Evolutionary conservation across 2,113 vertebrate species (phyloP).

Genomic region (Gobio gobio): DNA sequence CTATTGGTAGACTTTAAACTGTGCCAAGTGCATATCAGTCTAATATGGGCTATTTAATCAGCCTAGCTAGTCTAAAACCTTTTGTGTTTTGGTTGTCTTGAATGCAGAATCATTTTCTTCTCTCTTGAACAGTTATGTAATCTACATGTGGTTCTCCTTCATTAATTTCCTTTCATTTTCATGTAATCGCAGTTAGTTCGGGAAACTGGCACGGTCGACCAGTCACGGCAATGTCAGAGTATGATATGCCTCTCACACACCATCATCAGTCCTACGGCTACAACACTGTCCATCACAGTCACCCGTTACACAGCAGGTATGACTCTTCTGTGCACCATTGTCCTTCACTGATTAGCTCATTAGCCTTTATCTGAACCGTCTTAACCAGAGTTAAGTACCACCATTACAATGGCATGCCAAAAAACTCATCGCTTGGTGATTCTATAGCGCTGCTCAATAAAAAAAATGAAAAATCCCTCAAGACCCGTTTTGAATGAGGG

Average conservation of each 20-base stretch:
- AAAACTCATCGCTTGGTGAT: neutral
- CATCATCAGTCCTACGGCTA: slow-evolving; percentile 84
- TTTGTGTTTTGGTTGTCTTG: neutral
- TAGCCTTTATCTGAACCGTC: slow-evolving; percentile 66
- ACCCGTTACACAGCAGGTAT: slow-evolving; percentile 88
- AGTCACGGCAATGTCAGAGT: slow-evolving; percentile 78
- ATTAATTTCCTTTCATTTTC: slow-evolving; percentile 56
- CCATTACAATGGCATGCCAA: neutral
- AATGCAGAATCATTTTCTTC: neutral
- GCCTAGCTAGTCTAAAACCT: neutral
- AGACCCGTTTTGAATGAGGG: neutral
- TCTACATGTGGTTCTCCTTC: slow-evolving; percentile 16
- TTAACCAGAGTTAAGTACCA: slow-evolving; percentile 61
- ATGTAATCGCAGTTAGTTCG: slow-evolving; percentile 79
- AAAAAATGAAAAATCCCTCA: neutral
- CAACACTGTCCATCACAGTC: slow-evolving; percentile 76
- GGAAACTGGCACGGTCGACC: slow-evolving; percentile 85
- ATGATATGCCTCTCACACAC: slow-evolving; percentile 66
- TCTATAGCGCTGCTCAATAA: neutral
- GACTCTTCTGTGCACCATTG: slow-evolving; percentile 58
- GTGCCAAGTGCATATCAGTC: neutral
- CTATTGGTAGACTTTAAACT: neutral
- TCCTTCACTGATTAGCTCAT: slow-evolving; percentile 58
- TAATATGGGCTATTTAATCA: neutral
- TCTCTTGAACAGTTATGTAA: neutral